phyloP scores from a whole-genome alignment of 1,140 invertebrate genomes.

The Cyclina sinensis region DNA sequence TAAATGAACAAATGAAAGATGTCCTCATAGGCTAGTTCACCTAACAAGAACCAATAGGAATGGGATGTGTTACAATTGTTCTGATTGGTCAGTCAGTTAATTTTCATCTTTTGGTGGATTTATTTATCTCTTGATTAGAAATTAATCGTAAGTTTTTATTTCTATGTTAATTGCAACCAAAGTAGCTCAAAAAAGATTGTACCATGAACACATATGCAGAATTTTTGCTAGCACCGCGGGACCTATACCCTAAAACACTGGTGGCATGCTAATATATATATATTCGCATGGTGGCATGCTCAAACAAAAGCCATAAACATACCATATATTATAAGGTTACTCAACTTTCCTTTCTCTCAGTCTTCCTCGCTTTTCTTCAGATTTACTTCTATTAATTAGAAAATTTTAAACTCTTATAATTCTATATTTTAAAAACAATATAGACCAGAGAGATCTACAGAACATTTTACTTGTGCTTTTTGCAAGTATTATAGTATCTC shows the following conservation, averaged over 20 bases:
- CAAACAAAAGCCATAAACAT: background rate
- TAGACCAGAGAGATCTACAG: no score
- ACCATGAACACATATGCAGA: constrained; percentile 27
- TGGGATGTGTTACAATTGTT: background rate
- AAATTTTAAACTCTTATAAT: no score
- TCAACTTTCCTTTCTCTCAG: background rate
- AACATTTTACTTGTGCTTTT: no score
- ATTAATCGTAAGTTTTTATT: background rate
- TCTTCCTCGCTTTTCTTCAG: no score
- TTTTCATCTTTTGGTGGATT: background rate
- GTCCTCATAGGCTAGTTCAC: constrained; percentile 51
- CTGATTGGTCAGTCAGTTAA: background rate
- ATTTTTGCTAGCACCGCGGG: constrained; percentile 55
- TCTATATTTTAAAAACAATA: no score
- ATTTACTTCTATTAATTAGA: no score
- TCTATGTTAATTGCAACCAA: background rate
- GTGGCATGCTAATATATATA: constrained; percentile 29
- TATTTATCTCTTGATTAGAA: background rate
- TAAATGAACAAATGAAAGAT: background rate
- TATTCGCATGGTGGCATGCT: constrained; percentile 34
- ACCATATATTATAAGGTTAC: background rate
- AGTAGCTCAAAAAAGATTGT: background rate
- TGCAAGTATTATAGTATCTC: no score
- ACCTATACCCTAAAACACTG: background rate
- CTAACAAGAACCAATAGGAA: background rate